Evolutionary conservation across 2,888 invertebrate species (phyloP), one percentile per base, ranked within the genome.

Genomic region (Gymnosoma rotundatum): DNA sequence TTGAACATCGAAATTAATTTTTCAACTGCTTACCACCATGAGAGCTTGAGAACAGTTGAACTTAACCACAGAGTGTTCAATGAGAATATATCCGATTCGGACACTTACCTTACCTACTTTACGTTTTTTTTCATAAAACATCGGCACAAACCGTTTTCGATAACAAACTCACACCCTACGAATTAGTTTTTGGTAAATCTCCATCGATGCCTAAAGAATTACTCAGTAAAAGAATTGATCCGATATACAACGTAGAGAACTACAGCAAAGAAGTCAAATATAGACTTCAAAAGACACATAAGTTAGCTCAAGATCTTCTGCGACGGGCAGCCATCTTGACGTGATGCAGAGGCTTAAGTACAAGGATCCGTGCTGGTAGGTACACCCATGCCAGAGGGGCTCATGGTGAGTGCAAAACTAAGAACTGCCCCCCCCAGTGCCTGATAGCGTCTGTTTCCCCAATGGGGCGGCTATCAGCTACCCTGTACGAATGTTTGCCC

Each of bases 111-210:
- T 21, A 54, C 7, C 20, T 54, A 54, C 21, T 54, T 18, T 54
- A 66, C 64, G 38, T 66, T 66, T 66, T n/a, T n/a, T 66, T 25
- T 10, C 48, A 66, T 16, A 66, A 66, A 10, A 48, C 50, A 25
- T 25, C 25, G 25, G 2, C 25, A 25, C 25, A 25, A 50, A 48
- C 12, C 3, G 32, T 50, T 21, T 54, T 54, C 20, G 52, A 54
- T 20, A 54, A 54, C 52, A 54, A 54, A 54, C 21, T 21, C 4
- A 21, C 52, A 12, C 52, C 52, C 8, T 54, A 20, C 20, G 52
- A 54, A 54, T 20, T 54, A 20, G 21, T 54, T 54, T 54, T 54
- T 54, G 52, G 52, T 20, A 54, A 54, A 54, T 21, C 21, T 1
- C 9, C 20, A 10, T 21, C 20, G 10, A 54, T 54, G 52, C 21